Evolutionary conservation across 1,140 invertebrate genomes (phyloP), one percentile per base, ranked within the genome.

Genomic region (Coenobita brevimanus): DNA sequence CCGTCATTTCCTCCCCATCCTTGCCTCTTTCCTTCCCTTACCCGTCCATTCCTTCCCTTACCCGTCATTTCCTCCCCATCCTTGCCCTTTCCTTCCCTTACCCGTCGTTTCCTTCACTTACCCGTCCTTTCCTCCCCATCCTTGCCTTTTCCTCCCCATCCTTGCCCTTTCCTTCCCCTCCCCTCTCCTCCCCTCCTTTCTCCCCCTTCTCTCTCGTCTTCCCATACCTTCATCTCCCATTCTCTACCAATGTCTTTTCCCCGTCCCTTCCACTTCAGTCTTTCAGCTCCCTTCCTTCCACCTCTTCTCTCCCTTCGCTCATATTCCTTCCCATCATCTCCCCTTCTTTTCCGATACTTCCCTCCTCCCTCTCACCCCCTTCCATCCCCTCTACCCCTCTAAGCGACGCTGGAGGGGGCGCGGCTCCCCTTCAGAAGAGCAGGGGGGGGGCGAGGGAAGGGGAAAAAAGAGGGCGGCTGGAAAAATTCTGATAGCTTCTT

Each of bases 401-500:
- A 27, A 78, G 79, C 54, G 75, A 54, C 73, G 73, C 73, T 50
- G 60, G 84, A 17, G 73, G 73, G 82, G 24, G 38, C 38, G 41
- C 38, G 38, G 17, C 27, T 38, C 13, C 6, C 36, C 36, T 50
- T 64, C 57, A 84, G 80, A 84, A 80, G 73, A 84, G 54, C 24
- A 38, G 10, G 50, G 64, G n/a, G n/a, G n/a, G n/a, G n/a, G n/a
- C n/a, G n/a, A n/a, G n/a, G n/a, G n/a, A n/a, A n/a, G n/a, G n/a
- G n/a, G n/a, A n/a, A n/a, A n/a, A n/a, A n/a, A n/a, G n/a, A n/a
- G n/a, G n/a, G n/a, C n/a, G n/a, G n/a, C 80, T 82, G 76, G 62
- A 89, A 89, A 89, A 84, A 79, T 84, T 71, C 73, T 89, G 88
- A 89, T 89, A 80, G 88, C 81, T 89, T 89, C 85, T 89, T 89